phyloP scores from a whole-genome alignment of 2,888 invertebrate genomes.

The Drosophila eohydei region DNA sequence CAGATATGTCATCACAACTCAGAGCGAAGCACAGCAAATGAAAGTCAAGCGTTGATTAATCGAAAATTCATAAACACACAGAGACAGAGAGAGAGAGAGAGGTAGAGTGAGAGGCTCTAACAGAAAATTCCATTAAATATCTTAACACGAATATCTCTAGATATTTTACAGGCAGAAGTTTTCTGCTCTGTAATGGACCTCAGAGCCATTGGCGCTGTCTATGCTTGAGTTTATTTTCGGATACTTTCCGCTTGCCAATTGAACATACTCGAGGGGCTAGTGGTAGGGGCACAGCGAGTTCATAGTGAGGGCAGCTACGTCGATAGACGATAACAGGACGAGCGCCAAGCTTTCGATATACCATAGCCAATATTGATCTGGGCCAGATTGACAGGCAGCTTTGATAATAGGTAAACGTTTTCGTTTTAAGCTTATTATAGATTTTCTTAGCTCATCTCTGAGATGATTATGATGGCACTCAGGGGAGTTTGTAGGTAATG shows the following conservation, averaged over 20 bases:
- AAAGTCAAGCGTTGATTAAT: constrained; percentile 74
- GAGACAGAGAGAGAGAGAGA: not conserved
- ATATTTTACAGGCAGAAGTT: constrained; percentile 14
- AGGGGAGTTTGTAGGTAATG: constrained; percentile 25
- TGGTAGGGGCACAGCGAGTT: not conserved
- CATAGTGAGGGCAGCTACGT: not conserved
- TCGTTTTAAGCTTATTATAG: constrained; percentile 1
- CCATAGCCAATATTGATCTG: not conserved
- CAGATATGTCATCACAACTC: constrained; percentile 70
- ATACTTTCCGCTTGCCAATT: constrained; percentile 47
- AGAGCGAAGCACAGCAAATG: constrained; percentile 41
- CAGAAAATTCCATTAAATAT: constrained; percentile 40
- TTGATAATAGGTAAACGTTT: not conserved
- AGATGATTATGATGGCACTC: constrained; percentile 35
- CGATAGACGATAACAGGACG: not conserved
- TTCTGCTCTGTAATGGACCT: constrained; percentile 20
- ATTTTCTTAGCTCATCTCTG: constrained; percentile 14
- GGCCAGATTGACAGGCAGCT: not conserved
- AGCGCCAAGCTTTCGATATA: not conserved
- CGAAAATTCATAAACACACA: constrained; percentile 59
- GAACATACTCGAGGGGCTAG: constrained; percentile 15
- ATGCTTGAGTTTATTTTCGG: constrained; percentile 41
- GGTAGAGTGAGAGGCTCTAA: constrained; percentile 4
- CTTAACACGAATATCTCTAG: constrained; percentile 13
- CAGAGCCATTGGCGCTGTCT: constrained; percentile 30